These are phyloP conservation scores for Mormyrus iriodes DNA, from an alignment of 2,113 vertebrate genomes.

Conservation along the genomic window DNA sequence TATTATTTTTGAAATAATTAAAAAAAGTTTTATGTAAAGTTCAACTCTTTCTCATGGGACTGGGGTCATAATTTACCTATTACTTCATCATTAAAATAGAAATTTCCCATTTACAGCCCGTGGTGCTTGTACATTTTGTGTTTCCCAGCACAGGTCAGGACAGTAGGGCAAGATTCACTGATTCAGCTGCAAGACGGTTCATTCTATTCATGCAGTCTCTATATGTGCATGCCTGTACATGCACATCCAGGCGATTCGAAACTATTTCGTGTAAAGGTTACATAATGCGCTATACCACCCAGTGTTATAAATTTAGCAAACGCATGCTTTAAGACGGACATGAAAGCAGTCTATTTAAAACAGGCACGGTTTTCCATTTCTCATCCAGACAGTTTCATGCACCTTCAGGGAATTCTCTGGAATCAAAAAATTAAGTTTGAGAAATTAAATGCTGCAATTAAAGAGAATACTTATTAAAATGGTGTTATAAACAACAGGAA, in stretches of 20 bases:
- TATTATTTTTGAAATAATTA: background rate
- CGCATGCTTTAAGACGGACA: background rate
- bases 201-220: background rate
- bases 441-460: constrained; percentile 1
- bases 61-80: background rate
- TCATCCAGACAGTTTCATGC: background rate
- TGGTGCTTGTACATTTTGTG: background rate
- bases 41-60: background rate
- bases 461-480: background rate
- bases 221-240: background rate
- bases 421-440: background rate
- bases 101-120: constrained; percentile 12
- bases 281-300: background rate
- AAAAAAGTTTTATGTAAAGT: background rate
- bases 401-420: background rate
- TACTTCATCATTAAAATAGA: constrained; percentile 10
- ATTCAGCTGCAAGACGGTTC: background rate
- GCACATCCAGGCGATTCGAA: background rate
- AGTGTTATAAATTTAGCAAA: background rate
- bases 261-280: background rate
- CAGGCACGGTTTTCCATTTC: background rate
- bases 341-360: background rate
- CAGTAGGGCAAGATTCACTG: background rate
- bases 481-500: background rate
- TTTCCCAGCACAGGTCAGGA: background rate